Evolutionary conservation across 64 coral and sea anemone species (phyloP), one percentile per base, ranked within the genome.

Genomic region (Dendrophyllia cribrosa): DNA sequence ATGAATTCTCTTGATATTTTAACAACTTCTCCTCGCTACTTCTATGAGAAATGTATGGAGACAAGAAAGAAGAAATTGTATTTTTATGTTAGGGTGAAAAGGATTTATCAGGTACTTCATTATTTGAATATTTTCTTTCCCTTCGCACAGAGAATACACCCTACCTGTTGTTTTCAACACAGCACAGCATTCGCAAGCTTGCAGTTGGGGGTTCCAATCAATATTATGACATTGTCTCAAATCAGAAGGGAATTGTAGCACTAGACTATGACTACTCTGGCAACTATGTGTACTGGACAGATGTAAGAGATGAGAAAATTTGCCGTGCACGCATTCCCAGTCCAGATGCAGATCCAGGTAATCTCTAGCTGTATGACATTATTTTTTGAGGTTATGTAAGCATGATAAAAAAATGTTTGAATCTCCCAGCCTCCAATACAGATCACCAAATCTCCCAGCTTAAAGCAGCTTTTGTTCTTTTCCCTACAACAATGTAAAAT

Each of bases 221-320:
- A 21, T 67, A 67, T 34, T 19, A 6, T 14, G 60, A 67, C 19
- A 20, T 96, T 83, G 86, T 96, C 6, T 21, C 5, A 12, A 53
- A 14, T 7, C 87, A 83, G 7, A 96, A 93, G 49, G 88, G 81
- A 12, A 82, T 90, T 43, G 82, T 91, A 24, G 91, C 80, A 17
- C 49, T 96, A 13, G 95, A 96, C 60, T 96, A 89, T 88, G 91
- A 96, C 72, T 25, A 77, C 55, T 86, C 74, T 9, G 51, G 51
- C 44, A 83, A 76, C 9, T 89, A 93, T 63, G 65, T 96, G 19
- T 96, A 89, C 58, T 96, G 83, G 88, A 94, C 95, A 74, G 95
- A 94, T 81, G 56, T 74, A 6, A 84, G 72, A 85, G 19, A 69
- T 0, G 66, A 91, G 49, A 96, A 80, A 58, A 96, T 96, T 78